Percentiles rank a stretch among this genome's conserved stretches.
phyloP scores from a whole-genome alignment of 1,140 invertebrate genomes.

The Doryteuthis pealeii region DNA sequence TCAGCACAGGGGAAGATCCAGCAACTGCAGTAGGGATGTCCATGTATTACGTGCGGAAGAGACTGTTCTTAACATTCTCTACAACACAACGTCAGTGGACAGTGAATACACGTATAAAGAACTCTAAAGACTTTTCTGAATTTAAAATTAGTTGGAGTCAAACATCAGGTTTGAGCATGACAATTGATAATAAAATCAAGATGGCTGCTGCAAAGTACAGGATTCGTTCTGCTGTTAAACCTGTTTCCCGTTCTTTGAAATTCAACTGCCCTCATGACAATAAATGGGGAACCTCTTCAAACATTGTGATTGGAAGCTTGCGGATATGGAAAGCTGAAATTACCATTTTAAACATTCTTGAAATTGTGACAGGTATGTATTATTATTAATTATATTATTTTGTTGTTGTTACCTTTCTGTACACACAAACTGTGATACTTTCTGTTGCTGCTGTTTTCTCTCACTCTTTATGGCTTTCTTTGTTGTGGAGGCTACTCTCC shows the following conservation, averaged over 20 bases:
- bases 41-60: slow-evolving; percentile 37
- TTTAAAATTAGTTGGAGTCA: slow-evolving; percentile 7
- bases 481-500: no score
- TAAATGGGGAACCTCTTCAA: slow-evolving; percentile 10
- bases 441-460: no score
- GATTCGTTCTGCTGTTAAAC: not conserved
- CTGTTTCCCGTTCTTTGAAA: slow-evolving; percentile 11
- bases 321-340: slow-evolving; percentile 10
- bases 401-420: not conserved
- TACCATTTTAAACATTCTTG: not conserved
- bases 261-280: slow-evolving; percentile 16
- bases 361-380: slow-evolving; percentile 3
- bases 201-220: slow-evolving; percentile 13
- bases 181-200: slow-evolving; percentile 21
- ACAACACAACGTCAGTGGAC: slow-evolving; percentile 32
- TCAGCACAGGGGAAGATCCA: slow-evolving; percentile 37
- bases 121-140: not conserved
- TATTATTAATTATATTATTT: not conserved
- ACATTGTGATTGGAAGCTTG: slow-evolving; percentile 28
- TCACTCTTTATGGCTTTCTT: no score
- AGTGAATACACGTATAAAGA: slow-evolving; percentile 17
- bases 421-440: no score
- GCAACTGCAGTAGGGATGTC: slow-evolving; percentile 27
- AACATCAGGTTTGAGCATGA: slow-evolving; percentile 21
- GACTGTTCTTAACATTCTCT: slow-evolving; percentile 30